Evolutionary conservation across 2,797 vertebrate species (phyloP).

Genomic region (Melanotaenia boesemani): DNA sequence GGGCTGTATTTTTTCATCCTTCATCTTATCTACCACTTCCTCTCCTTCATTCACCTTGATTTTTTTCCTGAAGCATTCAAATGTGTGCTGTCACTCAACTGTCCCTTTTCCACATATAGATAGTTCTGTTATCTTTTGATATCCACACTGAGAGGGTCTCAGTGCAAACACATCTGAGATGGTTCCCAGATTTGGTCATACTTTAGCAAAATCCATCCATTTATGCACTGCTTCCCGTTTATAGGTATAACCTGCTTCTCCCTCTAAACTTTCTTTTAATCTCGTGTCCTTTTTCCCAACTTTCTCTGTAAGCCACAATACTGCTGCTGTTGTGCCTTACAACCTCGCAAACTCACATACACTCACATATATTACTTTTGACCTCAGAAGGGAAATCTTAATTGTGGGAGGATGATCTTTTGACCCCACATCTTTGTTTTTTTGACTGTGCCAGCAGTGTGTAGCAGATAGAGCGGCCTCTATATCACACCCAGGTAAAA

Average conservation of each 20-base stretch:
- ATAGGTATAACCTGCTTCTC: conserved; percentile 3
- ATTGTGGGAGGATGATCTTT: conserved; percentile 69
- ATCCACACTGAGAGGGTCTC: conserved; percentile 1
- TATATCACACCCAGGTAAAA: conserved; percentile 56
- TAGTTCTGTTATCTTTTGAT: conserved; percentile 38
- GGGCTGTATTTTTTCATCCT: conserved; percentile 33
- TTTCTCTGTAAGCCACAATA: conserved; percentile 48
- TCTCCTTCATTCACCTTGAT: conserved; percentile 8
- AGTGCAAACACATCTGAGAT: conserved; percentile 34
- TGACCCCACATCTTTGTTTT: conserved; percentile 61
- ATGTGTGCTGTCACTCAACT: conserved; percentile 38
- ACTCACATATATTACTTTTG: conserved; percentile 56
- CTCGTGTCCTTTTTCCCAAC: conserved; percentile 30
- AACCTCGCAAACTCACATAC: conserved; percentile 26
- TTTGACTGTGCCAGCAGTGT: conserved; percentile 48
- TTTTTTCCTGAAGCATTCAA: conserved; percentile 41
- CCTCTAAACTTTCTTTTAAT: conserved; percentile 41
- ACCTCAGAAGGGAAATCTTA: conserved; percentile 65
- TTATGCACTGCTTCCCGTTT: conserved; percentile 28
- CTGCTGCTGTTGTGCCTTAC: conserved; percentile 4
- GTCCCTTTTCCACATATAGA: conserved; percentile 39
- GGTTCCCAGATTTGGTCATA: conserved; percentile 47
- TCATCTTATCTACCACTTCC: conserved; percentile 50
- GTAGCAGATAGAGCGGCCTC: conserved; percentile 52
- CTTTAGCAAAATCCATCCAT: conserved; percentile 38